A percentile compares a stretch with the other conserved stretches of the same genome.
phyloP scores from a whole-genome alignment of 2,113 vertebrate genomes.

The Ceyx melanurus region DNA sequence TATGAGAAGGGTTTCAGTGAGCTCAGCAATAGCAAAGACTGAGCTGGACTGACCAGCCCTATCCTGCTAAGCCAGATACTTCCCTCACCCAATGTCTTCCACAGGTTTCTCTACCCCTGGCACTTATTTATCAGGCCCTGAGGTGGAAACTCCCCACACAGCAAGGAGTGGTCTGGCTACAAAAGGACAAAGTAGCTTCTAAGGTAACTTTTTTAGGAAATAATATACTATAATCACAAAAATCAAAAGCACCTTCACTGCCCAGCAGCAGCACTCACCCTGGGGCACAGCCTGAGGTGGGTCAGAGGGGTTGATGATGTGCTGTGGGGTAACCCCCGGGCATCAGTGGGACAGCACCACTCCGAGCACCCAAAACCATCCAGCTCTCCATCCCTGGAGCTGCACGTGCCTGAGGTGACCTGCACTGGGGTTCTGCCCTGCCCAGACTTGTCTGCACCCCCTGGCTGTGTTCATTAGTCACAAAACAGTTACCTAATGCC shows the following conservation, averaged over 20 bases:
- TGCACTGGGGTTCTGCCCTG: not conserved
- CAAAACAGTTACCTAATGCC: not conserved
- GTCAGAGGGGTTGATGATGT: not conserved
- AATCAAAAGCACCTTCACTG: not conserved
- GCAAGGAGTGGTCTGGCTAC: not conserved
- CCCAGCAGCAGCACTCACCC: not conserved
- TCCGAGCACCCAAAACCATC: not conserved
- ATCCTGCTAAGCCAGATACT: not conserved
- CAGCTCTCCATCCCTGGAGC: not conserved
- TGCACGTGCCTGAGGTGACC: not conserved
- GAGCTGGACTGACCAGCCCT: not conserved
- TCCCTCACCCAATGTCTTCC: not conserved
- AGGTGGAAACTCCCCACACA: not conserved
- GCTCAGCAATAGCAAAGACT: not conserved
- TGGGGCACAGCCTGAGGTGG: not conserved
- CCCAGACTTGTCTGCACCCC: not conserved
- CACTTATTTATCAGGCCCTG: not conserved
- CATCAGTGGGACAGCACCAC: not conserved
- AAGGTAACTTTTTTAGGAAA: not conserved
- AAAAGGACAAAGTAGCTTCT: not conserved
- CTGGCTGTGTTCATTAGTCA: not conserved
- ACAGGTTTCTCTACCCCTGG: not conserved
- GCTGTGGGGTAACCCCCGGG: fast-evolving
- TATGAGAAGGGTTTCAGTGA: not conserved
- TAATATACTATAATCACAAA: not conserved